A percentile compares a stretch with the other conserved stretches of the same genome.
Evolutionary conservation across 2,888 invertebrate species (phyloP).

Genomic region (Dugesia japonica): DNA sequence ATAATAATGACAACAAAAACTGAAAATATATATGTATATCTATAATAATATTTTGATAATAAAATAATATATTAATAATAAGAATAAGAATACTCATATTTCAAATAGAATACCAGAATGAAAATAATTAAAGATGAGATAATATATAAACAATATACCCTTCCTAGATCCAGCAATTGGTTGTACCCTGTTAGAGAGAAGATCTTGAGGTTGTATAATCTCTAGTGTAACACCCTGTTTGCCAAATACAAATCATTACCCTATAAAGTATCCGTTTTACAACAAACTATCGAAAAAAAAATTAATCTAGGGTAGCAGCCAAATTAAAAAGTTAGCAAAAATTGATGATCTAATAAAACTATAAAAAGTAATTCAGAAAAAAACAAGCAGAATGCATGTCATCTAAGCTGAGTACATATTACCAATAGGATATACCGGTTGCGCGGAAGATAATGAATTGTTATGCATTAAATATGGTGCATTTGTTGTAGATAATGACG

Average conservation of each 20-base stretch:
- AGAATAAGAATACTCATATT: not conserved
- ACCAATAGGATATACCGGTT: not conserved
- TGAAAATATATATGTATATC: no score
- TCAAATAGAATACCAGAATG: not conserved
- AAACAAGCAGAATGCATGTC: not conserved
- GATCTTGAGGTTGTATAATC: constrained; percentile 15
- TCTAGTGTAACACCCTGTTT: constrained; percentile 6
- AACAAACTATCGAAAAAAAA: constrained; percentile 7
- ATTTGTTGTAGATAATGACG: not conserved
- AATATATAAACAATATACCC: constrained; percentile 1
- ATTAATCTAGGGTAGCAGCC: constrained; percentile 20
- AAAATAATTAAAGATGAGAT: not conserved
- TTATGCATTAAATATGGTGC: not conserved
- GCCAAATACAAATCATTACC: constrained; percentile 16
- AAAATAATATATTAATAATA: not conserved
- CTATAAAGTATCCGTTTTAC: not conserved
- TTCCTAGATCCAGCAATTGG: constrained; percentile 16
- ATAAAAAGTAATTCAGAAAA: constrained; percentile 1
- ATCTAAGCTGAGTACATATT: not conserved
- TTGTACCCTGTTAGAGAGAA: constrained; percentile 20
- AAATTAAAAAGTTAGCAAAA: constrained; percentile 17
- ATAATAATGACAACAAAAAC: no score
- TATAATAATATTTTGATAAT: no score
- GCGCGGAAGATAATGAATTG: not conserved
- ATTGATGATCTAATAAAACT: constrained; percentile 7